phyloP scores from a whole-genome alignment of 92 coral and sea anemone genomes.

The Actinernus sp. region DNA sequence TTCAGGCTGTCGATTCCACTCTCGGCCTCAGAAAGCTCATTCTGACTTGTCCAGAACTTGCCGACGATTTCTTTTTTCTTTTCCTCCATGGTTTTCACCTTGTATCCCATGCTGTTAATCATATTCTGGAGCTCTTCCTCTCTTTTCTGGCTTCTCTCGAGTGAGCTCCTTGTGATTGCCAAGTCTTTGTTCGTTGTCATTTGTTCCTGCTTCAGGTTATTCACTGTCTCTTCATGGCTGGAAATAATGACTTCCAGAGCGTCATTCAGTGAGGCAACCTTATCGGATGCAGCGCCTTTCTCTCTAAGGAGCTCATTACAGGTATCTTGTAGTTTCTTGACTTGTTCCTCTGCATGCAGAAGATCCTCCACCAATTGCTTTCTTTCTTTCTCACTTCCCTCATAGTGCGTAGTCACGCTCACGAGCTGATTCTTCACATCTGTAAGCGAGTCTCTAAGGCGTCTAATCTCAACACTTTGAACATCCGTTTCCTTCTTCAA shows the following conservation, averaged over 20 bases:
- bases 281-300: conserved; percentile 55
- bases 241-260: conserved; percentile 68
- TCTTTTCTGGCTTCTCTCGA: conserved; percentile 77
- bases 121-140: conserved; percentile 68
- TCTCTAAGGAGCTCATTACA: conserved; percentile 76
- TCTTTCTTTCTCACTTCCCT: conserved; percentile 68
- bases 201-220: conserved; percentile 68
- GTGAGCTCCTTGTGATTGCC: conserved; percentile 59
- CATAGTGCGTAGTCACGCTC: conserved; percentile 41
- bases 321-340: conserved; percentile 73
- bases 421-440: conserved; percentile 53
- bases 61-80: conserved; percentile 71
- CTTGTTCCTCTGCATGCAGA: conserved; percentile 69
- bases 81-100: conserved; percentile 64
- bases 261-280: conserved; percentile 73
- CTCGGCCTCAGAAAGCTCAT: conserved; percentile 70
- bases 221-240: conserved; percentile 66
- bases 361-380: conserved; percentile 66
- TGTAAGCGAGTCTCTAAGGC: conserved; percentile 64
- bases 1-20: conserved; percentile 58
- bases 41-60: conserved; percentile 79
- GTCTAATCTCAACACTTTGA: conserved; percentile 72
- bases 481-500: conserved; percentile 75
- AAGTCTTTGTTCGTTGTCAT: conserved; percentile 70
- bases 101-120: conserved; percentile 51